phyloP scores from a whole-genome alignment of 2,888 invertebrate genomes.

The Calameuta filiformis region DNA sequence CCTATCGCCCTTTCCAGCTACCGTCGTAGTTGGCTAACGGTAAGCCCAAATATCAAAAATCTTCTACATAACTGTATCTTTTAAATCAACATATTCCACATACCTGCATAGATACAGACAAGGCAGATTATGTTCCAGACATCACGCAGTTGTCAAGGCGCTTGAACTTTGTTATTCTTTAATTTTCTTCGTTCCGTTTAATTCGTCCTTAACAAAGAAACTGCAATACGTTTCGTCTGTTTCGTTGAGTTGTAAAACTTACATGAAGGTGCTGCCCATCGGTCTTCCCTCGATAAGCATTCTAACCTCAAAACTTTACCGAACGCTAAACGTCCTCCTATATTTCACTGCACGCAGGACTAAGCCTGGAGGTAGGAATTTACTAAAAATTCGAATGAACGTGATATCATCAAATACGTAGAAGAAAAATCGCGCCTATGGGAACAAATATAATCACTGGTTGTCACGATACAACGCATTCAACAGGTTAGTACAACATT shows the following conservation, averaged over 20 bases:
- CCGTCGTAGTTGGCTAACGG: conserved; percentile 43
- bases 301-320: not conserved
- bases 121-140: not conserved
- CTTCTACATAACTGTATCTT: conserved; percentile 30
- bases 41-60: conserved; percentile 52
- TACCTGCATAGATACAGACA: not conserved
- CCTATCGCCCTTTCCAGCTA: conserved; percentile 29
- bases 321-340: not conserved
- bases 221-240: not conserved
- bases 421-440: conserved; percentile 29
- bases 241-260: not conserved
- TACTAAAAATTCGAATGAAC: not conserved
- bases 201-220: not conserved
- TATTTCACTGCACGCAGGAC: not conserved
- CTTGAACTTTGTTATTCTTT: not conserved
- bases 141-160: not conserved
- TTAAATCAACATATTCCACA: conserved; percentile 9
- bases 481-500: conserved; percentile 64
- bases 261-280: not conserved
- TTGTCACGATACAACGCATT: conserved; percentile 61
- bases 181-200: not conserved
- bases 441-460: conserved; percentile 60
- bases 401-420: not conserved
- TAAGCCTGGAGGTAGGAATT: not conserved
- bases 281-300: not conserved